Evolutionary conservation across 2,888 invertebrate species (phyloP).

Genomic region (Caenorhabditis imperialis): DNA sequence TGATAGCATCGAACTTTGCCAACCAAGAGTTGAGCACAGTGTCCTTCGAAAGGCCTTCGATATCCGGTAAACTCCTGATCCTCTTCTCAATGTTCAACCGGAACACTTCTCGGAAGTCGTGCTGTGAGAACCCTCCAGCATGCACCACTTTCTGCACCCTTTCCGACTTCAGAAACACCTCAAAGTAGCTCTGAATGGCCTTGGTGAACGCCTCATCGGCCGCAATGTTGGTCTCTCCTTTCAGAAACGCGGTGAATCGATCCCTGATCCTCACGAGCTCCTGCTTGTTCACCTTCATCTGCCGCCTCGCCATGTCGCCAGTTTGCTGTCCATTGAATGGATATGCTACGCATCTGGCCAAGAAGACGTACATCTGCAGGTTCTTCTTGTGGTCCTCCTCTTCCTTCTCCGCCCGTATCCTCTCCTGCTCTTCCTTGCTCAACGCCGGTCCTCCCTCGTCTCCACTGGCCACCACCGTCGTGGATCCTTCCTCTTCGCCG

Average conservation of each 20-base stretch:
- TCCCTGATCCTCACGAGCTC: conserved; percentile 81
- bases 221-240: conserved; percentile 97
- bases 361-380: conserved; percentile 97
- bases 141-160: conserved; percentile 94
- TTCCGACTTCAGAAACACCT: conserved; percentile 96
- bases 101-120: conserved; percentile 95
- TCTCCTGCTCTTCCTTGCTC: conserved; percentile 76
- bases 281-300: conserved; percentile 94
- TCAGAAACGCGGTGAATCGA: conserved; percentile 84
- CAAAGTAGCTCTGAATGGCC: conserved; percentile 92
- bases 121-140: conserved; percentile 96
- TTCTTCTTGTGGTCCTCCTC: conserved; percentile 95
- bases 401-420: conserved; percentile 87
- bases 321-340: conserved; percentile 96
- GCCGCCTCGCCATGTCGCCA: conserved; percentile 93
- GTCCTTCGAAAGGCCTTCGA: conserved; percentile 95
- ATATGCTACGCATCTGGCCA: conserved; percentile 90
- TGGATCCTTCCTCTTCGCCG: conserved; percentile 61
- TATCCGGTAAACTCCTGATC: conserved; percentile 94
- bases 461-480: conserved; percentile 44
- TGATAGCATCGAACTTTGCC: conserved; percentile 98
- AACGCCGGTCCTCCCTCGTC: conserved; percentile 51
- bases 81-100: conserved; percentile 98
- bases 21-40: conserved; percentile 99
- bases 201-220: conserved; percentile 99